These are phyloP conservation scores for Unio delphinus DNA, from an alignment of 2,888 invertebrate species.

Conservation along the genomic window DNA sequence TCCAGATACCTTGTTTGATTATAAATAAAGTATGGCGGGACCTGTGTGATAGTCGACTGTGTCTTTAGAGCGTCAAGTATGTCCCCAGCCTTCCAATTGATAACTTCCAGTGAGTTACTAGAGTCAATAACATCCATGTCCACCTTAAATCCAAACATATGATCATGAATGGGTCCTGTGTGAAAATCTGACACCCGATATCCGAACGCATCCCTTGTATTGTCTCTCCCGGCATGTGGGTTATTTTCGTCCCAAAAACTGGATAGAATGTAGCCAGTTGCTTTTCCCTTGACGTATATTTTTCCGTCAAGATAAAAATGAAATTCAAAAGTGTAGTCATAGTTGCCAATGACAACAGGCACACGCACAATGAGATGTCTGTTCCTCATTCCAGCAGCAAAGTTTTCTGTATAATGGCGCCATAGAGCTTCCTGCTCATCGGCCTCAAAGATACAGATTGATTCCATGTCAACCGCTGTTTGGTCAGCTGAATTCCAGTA, in stretches of 20 bases:
- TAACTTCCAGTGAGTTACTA: slow-evolving; percentile 37
- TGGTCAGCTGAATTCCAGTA: slow-evolving; percentile 30
- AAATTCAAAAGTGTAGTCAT: slow-evolving; percentile 53
- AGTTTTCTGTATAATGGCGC: slow-evolving; percentile 33
- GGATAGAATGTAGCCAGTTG: slow-evolving; percentile 45
- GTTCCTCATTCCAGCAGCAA: slow-evolving; percentile 41
- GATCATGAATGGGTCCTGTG: slow-evolving; percentile 48
- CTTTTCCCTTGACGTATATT: slow-evolving; percentile 33
- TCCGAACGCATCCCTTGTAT: slow-evolving; percentile 40
- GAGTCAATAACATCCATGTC: slow-evolving; percentile 44
- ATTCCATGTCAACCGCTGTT: slow-evolving; percentile 20
- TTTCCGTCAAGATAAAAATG: slow-evolving; percentile 47
- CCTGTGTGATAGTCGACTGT: slow-evolving; percentile 7
- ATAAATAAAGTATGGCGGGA: slow-evolving; percentile 21
- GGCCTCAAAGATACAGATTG: slow-evolving; percentile 53
- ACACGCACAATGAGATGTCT: slow-evolving; percentile 37
- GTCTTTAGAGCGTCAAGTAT: slow-evolving; percentile 29
- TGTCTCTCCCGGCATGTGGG: slow-evolving; percentile 26
- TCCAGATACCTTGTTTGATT: slow-evolving; percentile 28
- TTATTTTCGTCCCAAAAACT: slow-evolving; percentile 43
- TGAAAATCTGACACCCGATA: slow-evolving; percentile 34
- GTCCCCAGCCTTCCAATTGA: slow-evolving; percentile 45
- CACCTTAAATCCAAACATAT: slow-evolving; percentile 51
- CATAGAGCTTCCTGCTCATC: slow-evolving; percentile 46
- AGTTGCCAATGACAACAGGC: slow-evolving; percentile 48